Evolutionary conservation across 1,140 invertebrate species (phyloP), one percentile per base, ranked within the genome.

Genomic region (Zeugodacus cucurbitae): DNA sequence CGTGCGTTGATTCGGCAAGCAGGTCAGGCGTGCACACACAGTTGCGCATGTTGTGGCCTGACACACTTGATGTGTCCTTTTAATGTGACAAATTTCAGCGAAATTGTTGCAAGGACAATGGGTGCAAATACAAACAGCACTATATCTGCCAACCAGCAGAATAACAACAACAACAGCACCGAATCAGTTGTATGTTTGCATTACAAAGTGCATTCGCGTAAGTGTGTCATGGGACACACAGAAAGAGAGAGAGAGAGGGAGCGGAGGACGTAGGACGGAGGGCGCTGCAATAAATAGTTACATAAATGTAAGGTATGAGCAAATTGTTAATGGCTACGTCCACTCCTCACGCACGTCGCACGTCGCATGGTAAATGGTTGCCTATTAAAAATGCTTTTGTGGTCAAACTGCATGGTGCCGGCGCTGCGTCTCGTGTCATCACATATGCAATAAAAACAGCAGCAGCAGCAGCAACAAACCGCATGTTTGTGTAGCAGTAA

Each of bases 91-190:
- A 82, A 82, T 82, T 82, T 82, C 74, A 82, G 74, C 74, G 74
- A 82, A 82, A 82, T 82, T 82, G 74, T 54, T 82, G 74, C 74
- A 82, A 82, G 74, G 74, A 82, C 74, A 82, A 82, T 82, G 74
- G 74, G 37, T 48, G 41, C 74, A 48, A 82, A 82, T 82, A 82
- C 70, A 74, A 74, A 74, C 41, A 82, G 17, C 26, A 62, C 58
- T 62, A 14, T 54, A 26, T n/a, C 58, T 14, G 7, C 7, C 41
- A 11, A 41, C 5, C 74, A 22, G 10, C n/a, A 32, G 41, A 48
- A 26, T 8, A 59, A 59, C 4, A 59, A 59, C 58, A 59, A 59
- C 58, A 62, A 62, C 26, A 62, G n/a, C 44, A 82, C n/a, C 26
- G 14, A 67, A 5, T 1, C 48, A 48, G n/a, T 41, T 62, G 58